Conservation (phyloP, 2,888 invertebrate species). For the Yponomeuta cagnagella region DNA sequence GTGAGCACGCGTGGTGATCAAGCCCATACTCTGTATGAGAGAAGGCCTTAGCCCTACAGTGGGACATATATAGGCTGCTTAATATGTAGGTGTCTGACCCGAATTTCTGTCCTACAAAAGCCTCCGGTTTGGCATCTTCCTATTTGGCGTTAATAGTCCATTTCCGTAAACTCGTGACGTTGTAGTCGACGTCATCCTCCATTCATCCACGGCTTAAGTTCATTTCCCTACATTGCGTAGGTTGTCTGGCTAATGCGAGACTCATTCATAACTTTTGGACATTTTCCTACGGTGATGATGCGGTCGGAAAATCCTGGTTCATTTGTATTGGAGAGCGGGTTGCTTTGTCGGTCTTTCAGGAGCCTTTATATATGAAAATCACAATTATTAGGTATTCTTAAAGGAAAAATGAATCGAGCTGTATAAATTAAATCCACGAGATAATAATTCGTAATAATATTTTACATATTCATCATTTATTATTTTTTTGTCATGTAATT, state of each 20-base stretch:
- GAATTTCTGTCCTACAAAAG: neutral
- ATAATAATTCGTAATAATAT: too few species aligned
- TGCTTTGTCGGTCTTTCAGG: neutral
- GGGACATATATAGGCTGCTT: too few species aligned
- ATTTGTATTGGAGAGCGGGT: neutral
- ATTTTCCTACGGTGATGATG: neutral
- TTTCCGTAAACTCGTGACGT: neutral
- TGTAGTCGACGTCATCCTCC: constrained; percentile 2
- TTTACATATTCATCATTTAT: too few species aligned
- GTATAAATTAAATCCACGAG: too few species aligned
- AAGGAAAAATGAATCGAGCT: too few species aligned
- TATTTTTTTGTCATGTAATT: too few species aligned
- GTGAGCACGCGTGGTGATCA: too few species aligned
- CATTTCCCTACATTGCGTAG: constrained; percentile 12
- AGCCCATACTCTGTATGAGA: too few species aligned
- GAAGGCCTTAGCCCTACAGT: too few species aligned
- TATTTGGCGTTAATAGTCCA: neutral
- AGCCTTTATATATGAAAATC: neutral
- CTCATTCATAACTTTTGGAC: constrained; percentile 10
- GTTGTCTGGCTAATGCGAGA: constrained; percentile 2
- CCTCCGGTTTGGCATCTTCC: neutral
- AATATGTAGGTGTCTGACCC: too few species aligned
- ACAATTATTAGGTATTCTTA: too few species aligned
- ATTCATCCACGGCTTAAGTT: constrained; percentile 7
- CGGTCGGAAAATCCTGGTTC: neutral